Conservation (phyloP, 2,113 vertebrate species). For the Chlorodrepanis virens region DNA sequence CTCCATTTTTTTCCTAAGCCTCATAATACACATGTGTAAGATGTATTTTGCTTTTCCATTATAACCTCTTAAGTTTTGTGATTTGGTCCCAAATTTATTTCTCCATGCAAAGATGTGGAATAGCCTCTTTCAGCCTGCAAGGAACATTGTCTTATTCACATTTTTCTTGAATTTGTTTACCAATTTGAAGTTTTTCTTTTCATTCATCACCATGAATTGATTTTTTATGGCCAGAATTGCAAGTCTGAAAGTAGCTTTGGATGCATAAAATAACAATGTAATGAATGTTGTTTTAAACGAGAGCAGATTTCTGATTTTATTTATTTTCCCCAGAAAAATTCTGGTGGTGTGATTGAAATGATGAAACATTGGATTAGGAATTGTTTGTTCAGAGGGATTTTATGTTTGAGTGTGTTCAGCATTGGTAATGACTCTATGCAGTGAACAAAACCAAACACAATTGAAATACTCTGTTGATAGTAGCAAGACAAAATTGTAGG, state of each 20-base stretch:
- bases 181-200: neutral
- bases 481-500: neutral
- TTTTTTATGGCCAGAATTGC: neutral
- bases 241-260: neutral
- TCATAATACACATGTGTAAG: rapidly evolving
- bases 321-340: neutral
- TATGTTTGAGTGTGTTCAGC: neutral
- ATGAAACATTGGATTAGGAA: neutral
- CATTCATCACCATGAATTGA: neutral
- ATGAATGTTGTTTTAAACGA: neutral
- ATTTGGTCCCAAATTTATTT: neutral
- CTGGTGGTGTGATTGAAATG: neutral
- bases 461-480: neutral
- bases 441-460: neutral
- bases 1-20: neutral
- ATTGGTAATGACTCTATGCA: neutral
- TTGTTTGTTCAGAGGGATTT: slow-evolving; percentile 17
- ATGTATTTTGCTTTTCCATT: neutral
- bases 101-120: neutral
- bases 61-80: neutral
- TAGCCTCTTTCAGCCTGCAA: neutral
- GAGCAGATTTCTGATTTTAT: neutral
- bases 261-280: neutral
- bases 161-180: neutral
- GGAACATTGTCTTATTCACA: neutral